Conservation (phyloP, 2,113 vertebrate genomes). For the Callopanchax toddi region DNA sequence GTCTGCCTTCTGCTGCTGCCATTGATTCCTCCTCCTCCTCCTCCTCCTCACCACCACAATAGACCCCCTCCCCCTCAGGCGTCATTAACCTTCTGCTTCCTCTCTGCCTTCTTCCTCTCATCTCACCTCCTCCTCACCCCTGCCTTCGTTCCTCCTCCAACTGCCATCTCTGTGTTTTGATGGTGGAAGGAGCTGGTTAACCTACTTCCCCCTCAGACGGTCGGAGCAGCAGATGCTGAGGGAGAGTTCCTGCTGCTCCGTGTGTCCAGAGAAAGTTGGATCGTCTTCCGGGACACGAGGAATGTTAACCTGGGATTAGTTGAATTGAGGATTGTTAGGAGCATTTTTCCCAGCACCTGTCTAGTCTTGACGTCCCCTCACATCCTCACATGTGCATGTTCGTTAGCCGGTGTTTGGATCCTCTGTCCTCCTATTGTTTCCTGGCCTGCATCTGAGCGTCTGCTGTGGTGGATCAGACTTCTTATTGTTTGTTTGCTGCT, state of each 20-base stretch:
- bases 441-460: conserved; percentile 48
- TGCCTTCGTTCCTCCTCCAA: conserved; percentile 35
- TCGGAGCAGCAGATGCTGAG: too few species aligned
- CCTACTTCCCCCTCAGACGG: conserved; percentile 51
- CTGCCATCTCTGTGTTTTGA: conserved; percentile 32
- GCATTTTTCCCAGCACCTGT: too few species aligned
- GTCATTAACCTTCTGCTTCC: too few species aligned
- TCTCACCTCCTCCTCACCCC: background rate
- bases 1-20: conserved; percentile 53
- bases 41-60: background rate
- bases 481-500: conserved; percentile 32
- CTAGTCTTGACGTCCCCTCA: too few species aligned
- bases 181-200: conserved; percentile 50
- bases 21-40: conserved; percentile 39
- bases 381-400: too few species aligned
- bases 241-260: conserved; percentile 38
- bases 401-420: too few species aligned
- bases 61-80: background rate
- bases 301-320: too few species aligned
- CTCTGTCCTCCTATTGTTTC: conserved; percentile 47
- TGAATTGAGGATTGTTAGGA: too few species aligned
- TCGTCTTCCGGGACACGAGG: too few species aligned
- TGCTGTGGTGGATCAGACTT: conserved; percentile 46
- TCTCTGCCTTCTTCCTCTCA: too few species aligned
- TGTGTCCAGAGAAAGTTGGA: conserved; percentile 8